Base-by-base conservation (phyloP, 2,113 vertebrate species). In the Solea senegalensis region DNA sequence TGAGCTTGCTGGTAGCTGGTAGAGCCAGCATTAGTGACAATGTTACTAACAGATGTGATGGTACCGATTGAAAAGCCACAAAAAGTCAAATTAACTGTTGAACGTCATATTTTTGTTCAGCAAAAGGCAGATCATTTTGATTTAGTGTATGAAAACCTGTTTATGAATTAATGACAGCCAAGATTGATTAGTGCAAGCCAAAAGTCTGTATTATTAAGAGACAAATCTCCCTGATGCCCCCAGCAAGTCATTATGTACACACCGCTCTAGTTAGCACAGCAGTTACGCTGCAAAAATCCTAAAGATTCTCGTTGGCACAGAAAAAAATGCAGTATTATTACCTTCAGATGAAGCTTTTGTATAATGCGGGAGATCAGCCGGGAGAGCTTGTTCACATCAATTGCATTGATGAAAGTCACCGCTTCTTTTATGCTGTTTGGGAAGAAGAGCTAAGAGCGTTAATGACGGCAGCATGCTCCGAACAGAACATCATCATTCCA, bases 301-400 rank as follows among this genome's bases (percentile, higher is more conserved):
- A 11, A 51, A 72, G 69, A 69, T 69, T 65, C 78, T 76, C 62
- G 1, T 50, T 73, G 61, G 9, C 54, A 59, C 11, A 4, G 67
- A 70, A 43, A 55, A 59, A 44, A 66, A 6, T 12, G n/a, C 1
- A 57, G 44, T 51, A n/a, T 65, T n/a, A 48, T 16, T 84, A 98
- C 97, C 96, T 98, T 99, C 49, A 97, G 82, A 82, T 98, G 97
- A 81, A 98, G 95, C 86, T 95, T 99, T 78, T 98, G 97, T 65
- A 97, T 93, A 65, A 98, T 96, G 26, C 95, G 94, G 6, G 93
- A 95, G 16, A 98, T 95, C 8, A 98, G 89, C 34, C 95, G 93
- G 65, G 96, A 95, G 83, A 98, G 97, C 81, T 96, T 96, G 84
- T 91, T 95, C 15, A 87, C 76, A 69, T 98, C 96, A 74, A 98